These are phyloP conservation scores for Barbus barbus DNA, from an alignment of 2,113 vertebrate genomes.

Conservation along the genomic window DNA sequence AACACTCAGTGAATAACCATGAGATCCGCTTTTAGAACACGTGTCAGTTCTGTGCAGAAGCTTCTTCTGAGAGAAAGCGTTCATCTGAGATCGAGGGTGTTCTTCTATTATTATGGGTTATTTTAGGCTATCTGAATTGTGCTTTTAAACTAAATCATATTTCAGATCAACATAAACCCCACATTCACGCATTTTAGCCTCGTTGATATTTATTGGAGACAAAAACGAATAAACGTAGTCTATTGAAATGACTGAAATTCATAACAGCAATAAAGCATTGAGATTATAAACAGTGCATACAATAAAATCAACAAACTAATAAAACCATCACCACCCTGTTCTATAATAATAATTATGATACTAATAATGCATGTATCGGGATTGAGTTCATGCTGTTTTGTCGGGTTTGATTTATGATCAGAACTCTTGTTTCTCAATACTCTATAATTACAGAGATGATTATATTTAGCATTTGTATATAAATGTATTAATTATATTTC, in stretches of 20 bases:
- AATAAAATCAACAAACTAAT: too few relatives aligned
- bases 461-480: not conserved
- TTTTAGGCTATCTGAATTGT: not conserved
- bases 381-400: not conserved
- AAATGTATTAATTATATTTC: not conserved
- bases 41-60: too few relatives aligned
- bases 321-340: too few relatives aligned
- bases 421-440: too few relatives aligned
- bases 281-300: too few relatives aligned
- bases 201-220: too few relatives aligned
- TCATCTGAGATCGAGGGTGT: not conserved
- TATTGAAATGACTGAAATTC: not conserved
- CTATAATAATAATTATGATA: too few relatives aligned
- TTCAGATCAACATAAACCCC: not conserved
- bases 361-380: too few relatives aligned
- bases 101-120: not conserved
- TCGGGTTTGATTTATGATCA: not conserved
- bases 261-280: not conserved
- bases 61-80: too few relatives aligned
- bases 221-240: too few relatives aligned
- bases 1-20: too few relatives aligned
- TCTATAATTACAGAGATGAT: not conserved
- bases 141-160: not conserved
- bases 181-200: not conserved
- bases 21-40: not conserved